A percentile compares a stretch with the other conserved stretches of the same genome.
These are phyloP conservation scores for Folsomia manolachei DNA, from an alignment of 2,888 invertebrate genomes.

Conservation along the genomic window DNA sequence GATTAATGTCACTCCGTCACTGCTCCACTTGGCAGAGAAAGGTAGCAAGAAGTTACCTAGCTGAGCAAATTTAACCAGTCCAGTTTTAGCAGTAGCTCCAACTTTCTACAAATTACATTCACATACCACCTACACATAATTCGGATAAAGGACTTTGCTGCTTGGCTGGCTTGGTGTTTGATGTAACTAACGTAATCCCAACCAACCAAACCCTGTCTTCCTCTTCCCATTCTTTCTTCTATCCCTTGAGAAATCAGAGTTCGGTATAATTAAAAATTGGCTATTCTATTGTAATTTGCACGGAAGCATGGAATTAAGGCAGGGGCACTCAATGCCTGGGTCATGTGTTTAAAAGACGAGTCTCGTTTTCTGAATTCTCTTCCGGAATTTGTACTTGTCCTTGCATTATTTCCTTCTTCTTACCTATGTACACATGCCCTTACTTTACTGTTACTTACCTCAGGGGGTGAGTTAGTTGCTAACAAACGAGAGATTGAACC, in stretches of 20 bases:
- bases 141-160: not conserved
- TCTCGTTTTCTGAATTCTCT: no score
- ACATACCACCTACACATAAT: not conserved
- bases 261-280: constrained; percentile 37
- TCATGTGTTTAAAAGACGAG: no score
- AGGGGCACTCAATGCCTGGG: not conserved
- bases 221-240: not conserved
- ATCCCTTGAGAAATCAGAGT: constrained; percentile 38
- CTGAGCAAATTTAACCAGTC: no score
- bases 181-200: not conserved
- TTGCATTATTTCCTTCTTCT: not conserved
- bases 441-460: no score
- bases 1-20: not conserved
- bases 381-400: no score
- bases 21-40: not conserved
- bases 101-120: not conserved
- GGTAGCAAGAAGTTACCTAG: not conserved
- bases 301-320: not conserved
- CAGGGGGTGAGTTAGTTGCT: not conserved
- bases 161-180: not conserved
- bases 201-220: not conserved
- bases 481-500: not conserved
- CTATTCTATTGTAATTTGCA: constrained; percentile 24
- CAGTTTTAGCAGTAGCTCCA: not conserved
- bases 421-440: no score